Conservation (phyloP, 2,888 invertebrate species). For the Idaea dimidiata region DNA sequence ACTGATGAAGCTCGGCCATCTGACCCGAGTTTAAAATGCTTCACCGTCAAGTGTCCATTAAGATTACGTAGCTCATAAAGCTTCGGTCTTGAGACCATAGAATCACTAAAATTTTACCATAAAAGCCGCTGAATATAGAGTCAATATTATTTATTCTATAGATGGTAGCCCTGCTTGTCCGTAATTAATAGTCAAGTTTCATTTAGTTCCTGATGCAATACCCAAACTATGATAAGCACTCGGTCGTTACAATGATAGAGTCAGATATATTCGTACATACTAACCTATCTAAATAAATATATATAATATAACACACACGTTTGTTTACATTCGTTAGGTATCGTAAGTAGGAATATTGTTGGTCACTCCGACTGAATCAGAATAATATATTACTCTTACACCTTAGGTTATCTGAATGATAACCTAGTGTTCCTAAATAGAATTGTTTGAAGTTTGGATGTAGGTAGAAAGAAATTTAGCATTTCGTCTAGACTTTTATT, state of each 20-base stretch:
- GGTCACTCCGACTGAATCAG: too few relatives aligned
- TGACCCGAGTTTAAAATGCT: too few relatives aligned
- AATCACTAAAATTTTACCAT: not conserved
- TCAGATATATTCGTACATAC: not conserved
- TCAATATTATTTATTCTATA: not conserved
- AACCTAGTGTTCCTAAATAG: too few relatives aligned
- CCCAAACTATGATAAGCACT: constrained; percentile 5
- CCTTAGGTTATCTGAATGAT: too few relatives aligned
- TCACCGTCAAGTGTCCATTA: too few relatives aligned
- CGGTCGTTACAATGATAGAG: not conserved
- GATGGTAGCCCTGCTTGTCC: constrained; percentile 29
- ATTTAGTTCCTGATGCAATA: constrained; percentile 27
- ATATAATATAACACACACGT: not conserved
- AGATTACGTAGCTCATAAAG: not conserved
- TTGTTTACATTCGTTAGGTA: not conserved
- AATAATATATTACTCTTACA: too few relatives aligned
- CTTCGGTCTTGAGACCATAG: not conserved
- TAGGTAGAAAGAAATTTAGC: too few relatives aligned
- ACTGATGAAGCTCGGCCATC: too few relatives aligned
- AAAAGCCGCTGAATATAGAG: not conserved
- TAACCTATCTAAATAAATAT: not conserved
- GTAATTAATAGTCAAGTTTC: constrained; percentile 43
- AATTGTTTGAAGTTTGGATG: too few relatives aligned
- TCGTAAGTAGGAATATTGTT: not conserved
- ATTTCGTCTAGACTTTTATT: too few relatives aligned